These are phyloP conservation scores for Crax fasciolata DNA, from an alignment of 2,797 vertebrate genomes.

Conservation along the genomic window DNA sequence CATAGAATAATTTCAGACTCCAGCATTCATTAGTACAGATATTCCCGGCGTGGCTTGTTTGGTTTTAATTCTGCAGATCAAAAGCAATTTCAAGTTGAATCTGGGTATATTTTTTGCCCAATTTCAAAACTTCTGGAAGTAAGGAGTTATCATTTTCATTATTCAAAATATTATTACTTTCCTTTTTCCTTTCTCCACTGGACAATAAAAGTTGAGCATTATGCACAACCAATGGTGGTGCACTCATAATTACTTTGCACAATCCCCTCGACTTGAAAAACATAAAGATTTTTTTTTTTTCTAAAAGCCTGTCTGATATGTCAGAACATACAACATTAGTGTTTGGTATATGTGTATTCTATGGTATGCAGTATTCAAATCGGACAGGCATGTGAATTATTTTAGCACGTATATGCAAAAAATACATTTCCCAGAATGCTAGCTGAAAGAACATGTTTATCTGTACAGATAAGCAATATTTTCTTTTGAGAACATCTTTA, in stretches of 20 bases:
- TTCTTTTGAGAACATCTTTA: neutral
- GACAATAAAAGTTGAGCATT: neutral
- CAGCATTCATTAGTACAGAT: neutral
- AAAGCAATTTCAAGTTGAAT: neutral
- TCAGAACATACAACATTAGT: neutral
- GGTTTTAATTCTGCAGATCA: conserved; percentile 10
- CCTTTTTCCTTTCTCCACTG: neutral
- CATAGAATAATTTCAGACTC: neutral
- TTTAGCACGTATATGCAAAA: fast-evolving
- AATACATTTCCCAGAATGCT: neutral
- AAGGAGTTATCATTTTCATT: neutral
- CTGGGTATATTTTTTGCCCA: neutral
- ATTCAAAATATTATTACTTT: neutral
- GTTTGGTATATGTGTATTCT: neutral
- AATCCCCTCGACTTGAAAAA: neutral
- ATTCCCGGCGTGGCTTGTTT: conserved; percentile 7
- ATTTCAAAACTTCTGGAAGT: neutral
- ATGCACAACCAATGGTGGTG: neutral
- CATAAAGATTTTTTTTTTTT: neutral
- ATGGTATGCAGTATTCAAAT: neutral
- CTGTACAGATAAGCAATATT: neutral
- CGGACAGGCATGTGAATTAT: neutral
- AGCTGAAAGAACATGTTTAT: neutral
- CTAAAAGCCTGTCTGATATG: neutral
- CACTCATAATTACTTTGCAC: neutral